Evolutionary conservation across 2,797 vertebrate genomes (phyloP), one percentile per base, ranked within the genome.

Genomic region (Harpagifer antarcticus): DNA sequence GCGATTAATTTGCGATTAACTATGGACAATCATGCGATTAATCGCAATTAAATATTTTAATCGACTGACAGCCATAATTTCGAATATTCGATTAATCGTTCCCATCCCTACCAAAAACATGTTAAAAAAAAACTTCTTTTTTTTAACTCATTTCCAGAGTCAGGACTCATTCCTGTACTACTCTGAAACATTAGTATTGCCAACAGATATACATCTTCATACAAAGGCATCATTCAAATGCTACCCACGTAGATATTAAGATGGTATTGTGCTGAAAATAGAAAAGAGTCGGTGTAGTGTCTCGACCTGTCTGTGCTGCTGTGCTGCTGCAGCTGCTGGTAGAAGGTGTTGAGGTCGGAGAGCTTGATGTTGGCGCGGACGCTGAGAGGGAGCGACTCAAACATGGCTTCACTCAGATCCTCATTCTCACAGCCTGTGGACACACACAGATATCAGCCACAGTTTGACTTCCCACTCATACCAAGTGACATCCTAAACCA

Each of bases 301-400:
- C 11, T 44, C 43, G 17, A 94, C 93, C 92, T 88, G 82, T 56
- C 44, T 56, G 79, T 40, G 40, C 63, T 72, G 64, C 92, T 84
- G 77, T 93, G 78, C 70, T 93, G 80, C 0, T 82, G 81, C 65
- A 94, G 81, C 66, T 82, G 61, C 52, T 44, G 52, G 53, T 91
- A 90, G 58, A 93, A 84, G 0, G 20, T 50, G 14, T 91, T 92
- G 72, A 93, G 83, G 19, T 92, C 89, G 0, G 68, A 15, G 58
- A 92, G 86, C 64, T 92, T 70, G 16, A 89, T 7, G 52, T 76
- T 89, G 48, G 80, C 77, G 9, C 88, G 88, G 11, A 93, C 23
- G 16, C 73, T 83, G 42, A 19, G 69, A 0, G 91, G 91, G 40
- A 92, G 84, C 0, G 57, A 57, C 50, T 87, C 81, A 49, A 93